Base-by-base conservation (phyloP, 2,797 vertebrate genomes). In the Crocodylus rhombifer region DNA sequence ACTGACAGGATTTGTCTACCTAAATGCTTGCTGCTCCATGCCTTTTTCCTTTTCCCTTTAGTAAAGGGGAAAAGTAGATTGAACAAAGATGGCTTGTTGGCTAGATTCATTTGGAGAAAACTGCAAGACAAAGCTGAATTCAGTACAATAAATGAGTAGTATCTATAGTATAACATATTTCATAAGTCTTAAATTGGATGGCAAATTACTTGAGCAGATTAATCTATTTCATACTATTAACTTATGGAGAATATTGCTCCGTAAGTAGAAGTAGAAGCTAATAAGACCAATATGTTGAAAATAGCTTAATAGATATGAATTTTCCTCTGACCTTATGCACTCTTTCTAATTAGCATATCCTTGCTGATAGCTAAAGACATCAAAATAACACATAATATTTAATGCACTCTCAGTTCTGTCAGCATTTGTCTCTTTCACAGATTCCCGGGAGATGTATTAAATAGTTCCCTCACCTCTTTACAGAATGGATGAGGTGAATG, bases 201-300 rank as follows among this genome's bases (percentile, higher is more conserved):
- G 2, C 20, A 80, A 77, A 78, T 51, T 23, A 51, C 9, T 5
- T 28, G n/a, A 63, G 76, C 25, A 10, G 12, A 9, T 18, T 13
- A 1, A 0, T 7, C 71, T 14, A 4, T 79, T 84, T 58, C 30
- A 63, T 4, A 1, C 30, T 74, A 2, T 20, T 80, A 36, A 82
- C 56, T 87, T 77, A 14, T 77, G 81, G 15, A 2, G 80, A 71
- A 3, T 21, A 4, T 21, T 81, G n/a, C 17, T 86, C n/a, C 71
- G 25, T 25, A 5, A n/a, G 58, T 18, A 60, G 62, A 23, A 86
- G 36, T 55, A 4, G 7, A 56, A 2, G 42, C 18, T 15, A 82
- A 5, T 9, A 18, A 1, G 55, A 1, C 33, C 76, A 82, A 13
- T 18, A 26, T 0, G 0, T 14, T 14, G 30, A 7, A 58, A 12